Conservation (phyloP, 2,113 vertebrate genomes). For the Macquaria ambigua region DNA sequence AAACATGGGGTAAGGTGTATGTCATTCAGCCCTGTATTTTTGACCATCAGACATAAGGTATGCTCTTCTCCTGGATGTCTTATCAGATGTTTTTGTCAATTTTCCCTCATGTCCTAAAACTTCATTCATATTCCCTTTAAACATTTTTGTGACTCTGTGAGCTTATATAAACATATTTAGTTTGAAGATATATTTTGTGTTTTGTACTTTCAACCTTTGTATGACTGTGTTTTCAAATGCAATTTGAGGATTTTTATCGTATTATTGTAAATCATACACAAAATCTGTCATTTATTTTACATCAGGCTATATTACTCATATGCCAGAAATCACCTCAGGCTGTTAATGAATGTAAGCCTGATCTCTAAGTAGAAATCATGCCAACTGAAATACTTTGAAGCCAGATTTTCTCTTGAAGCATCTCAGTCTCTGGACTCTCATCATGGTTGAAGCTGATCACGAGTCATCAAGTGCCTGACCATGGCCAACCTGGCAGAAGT, state of each 20-base stretch:
- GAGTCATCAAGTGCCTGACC: slow-evolving; percentile 7
- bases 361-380: slow-evolving; percentile 33
- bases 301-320: slow-evolving; percentile 43
- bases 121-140: neutral
- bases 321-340: slow-evolving; percentile 39
- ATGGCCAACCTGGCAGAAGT: neutral
- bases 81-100: neutral
- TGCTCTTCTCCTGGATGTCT: neutral
- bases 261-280: slow-evolving; percentile 10
- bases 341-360: slow-evolving; percentile 12
- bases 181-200: neutral
- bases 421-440: neutral
- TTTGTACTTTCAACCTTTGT: slow-evolving; percentile 10
- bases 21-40: neutral
- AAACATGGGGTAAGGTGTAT: neutral
- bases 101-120: neutral
- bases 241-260: slow-evolving; percentile 14
- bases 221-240: neutral
- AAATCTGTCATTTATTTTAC: slow-evolving; percentile 29
- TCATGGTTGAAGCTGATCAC: slow-evolving; percentile 3
- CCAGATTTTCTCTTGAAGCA: slow-evolving; percentile 34
- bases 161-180: neutral
- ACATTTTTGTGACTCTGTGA: neutral
- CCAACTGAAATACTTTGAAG: slow-evolving; percentile 49
- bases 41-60: slow-evolving; percentile 3